Conservation (phyloP, 2,888 invertebrate genomes). For the Danaus chrysippus region DNA sequence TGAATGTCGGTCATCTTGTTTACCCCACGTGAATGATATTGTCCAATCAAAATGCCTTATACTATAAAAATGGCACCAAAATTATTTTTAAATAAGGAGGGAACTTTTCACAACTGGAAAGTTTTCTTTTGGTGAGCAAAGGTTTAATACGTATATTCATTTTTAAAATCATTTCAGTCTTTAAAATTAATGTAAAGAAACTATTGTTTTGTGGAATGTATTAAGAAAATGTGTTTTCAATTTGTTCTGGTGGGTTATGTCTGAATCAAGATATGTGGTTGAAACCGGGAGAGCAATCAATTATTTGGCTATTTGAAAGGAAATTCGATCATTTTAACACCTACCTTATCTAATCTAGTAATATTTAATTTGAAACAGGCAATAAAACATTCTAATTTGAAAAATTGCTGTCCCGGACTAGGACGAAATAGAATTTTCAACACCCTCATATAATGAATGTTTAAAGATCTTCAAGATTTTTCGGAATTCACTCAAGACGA, state of each 20-base stretch:
- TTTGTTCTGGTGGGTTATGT: not conserved
- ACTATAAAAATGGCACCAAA: slow-evolving; percentile 74
- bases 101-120: slow-evolving; percentile 73
- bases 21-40: slow-evolving; percentile 48
- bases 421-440: slow-evolving; percentile 58
- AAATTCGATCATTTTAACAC: slow-evolving; percentile 54
- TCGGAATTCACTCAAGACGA: slow-evolving; percentile 86
- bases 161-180: slow-evolving; percentile 70
- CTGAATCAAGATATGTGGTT: slow-evolving; percentile 23
- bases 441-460: slow-evolving; percentile 18
- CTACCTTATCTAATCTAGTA: slow-evolving; percentile 46
- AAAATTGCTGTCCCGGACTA: slow-evolving; percentile 71
- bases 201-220: slow-evolving; percentile 62
- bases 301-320: slow-evolving; percentile 23
- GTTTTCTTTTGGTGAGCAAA: slow-evolving; percentile 61
- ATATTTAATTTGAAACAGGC: slow-evolving; percentile 56
- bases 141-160: slow-evolving; percentile 52
- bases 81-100: slow-evolving; percentile 75
- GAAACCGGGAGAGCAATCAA: slow-evolving; percentile 57
- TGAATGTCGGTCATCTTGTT: slow-evolving; percentile 17
- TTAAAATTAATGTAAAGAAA: slow-evolving; percentile 68
- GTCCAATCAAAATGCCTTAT: slow-evolving; percentile 70
- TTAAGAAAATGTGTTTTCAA: slow-evolving; percentile 38
- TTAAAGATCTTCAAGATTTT: slow-evolving; percentile 43
- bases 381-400: slow-evolving; percentile 62